phyloP scores from a whole-genome alignment of 2,113 vertebrate species.

The Coracopsis vasa region DNA sequence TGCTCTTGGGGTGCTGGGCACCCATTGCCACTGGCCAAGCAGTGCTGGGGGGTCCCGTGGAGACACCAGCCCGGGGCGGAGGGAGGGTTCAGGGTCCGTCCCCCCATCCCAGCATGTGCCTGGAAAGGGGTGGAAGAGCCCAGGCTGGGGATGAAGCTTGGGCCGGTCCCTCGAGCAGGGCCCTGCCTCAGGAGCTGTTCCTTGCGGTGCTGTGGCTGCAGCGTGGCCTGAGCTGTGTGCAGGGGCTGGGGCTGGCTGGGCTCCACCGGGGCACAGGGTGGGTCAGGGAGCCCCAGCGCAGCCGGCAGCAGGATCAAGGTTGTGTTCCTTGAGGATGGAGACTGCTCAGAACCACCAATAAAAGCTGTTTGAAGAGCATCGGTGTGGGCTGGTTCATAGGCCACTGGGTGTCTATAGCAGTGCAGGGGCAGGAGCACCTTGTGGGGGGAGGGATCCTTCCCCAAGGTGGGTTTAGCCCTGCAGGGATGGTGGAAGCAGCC shows the following conservation, averaged over 20 bases:
- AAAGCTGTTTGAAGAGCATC: neutral
- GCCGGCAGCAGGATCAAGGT: neutral
- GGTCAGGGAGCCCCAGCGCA: too few relatives aligned
- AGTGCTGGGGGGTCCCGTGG: neutral
- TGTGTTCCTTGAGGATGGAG: neutral
- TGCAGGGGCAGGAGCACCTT: fast-evolving
- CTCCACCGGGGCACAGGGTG: too few relatives aligned
- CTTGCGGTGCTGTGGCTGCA: fast-evolving
- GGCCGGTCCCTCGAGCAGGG: neutral
- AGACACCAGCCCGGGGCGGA: fast-evolving
- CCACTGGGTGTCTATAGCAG: neutral
- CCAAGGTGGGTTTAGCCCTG: neutral
- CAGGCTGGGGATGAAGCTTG: fast-evolving
- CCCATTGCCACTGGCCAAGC: neutral
- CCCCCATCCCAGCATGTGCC: neutral
- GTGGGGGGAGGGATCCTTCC: neutral
- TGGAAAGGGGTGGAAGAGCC: neutral
- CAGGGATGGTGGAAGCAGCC: neutral
- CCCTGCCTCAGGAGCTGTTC: fast-evolving
- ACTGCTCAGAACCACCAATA: conserved; percentile 10
- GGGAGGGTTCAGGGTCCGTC: neutral
- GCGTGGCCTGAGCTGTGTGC: neutral
- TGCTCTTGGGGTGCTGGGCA: neutral
- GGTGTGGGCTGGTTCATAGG: fast-evolving
- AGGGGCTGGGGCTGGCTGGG: too few relatives aligned